These are phyloP conservation scores for Mactra quadrangularis DNA, from an alignment of 1,140 invertebrate species.

Conservation along the genomic window DNA sequence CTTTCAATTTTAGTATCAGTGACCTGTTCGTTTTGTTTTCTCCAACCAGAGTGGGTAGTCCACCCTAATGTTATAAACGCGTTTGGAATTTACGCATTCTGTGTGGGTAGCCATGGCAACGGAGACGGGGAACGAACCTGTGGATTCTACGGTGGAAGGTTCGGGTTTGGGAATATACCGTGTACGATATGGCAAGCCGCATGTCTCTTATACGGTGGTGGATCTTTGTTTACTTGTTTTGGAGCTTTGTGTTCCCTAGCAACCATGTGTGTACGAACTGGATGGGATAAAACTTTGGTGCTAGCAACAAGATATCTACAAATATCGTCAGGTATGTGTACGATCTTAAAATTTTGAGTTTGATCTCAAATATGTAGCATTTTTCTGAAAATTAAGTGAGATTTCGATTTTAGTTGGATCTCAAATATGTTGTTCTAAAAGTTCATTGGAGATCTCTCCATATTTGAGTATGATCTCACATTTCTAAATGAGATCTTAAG, in stretches of 20 bases:
- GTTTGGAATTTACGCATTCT: constrained; percentile 72
- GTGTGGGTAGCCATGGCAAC: constrained; percentile 8
- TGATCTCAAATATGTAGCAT: too few species aligned
- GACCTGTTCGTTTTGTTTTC: constrained; percentile 73
- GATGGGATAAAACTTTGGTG: constrained; percentile 45
- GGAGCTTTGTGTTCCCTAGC: constrained; percentile 65
- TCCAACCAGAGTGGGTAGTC: constrained; percentile 80
- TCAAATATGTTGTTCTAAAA: too few species aligned
- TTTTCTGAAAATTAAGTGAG: too few species aligned
- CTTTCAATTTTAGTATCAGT: constrained; percentile 75
- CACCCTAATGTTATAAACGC: constrained; percentile 61
- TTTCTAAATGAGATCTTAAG: too few species aligned
- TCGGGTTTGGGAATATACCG: constrained; percentile 72
- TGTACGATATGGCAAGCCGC: constrained; percentile 76
- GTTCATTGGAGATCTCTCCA: too few species aligned
- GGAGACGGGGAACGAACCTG: constrained; percentile 58
- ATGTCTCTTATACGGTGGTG: constrained; percentile 78
- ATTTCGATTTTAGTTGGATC: too few species aligned
- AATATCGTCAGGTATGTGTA: constrained; percentile 53
- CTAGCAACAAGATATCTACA: constrained; percentile 52
- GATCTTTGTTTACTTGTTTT: constrained; percentile 73
- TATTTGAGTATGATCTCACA: too few species aligned
- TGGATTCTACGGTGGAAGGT: constrained; percentile 74
- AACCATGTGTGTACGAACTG: constrained; percentile 52
- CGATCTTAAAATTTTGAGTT: too few species aligned